Evolutionary conservation across 2,797 vertebrate genomes (phyloP).

Genomic region (Hippopotamyrus pictus): DNA sequence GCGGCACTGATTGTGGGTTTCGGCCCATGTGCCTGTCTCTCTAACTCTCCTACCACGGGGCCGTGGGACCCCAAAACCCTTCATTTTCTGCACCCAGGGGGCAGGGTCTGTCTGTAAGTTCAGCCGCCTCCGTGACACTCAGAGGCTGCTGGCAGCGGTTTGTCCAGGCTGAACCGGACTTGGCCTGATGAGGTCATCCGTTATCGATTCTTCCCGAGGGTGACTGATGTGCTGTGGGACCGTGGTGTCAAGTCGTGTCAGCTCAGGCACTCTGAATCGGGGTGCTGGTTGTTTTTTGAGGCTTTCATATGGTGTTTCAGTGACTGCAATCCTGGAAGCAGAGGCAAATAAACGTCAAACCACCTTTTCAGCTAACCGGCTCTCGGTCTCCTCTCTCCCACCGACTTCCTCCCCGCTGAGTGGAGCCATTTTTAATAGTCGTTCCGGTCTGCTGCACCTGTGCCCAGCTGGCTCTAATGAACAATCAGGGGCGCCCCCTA

Average conservation of each 20-base stretch:
- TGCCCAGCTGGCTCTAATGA: background rate
- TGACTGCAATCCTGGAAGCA: background rate
- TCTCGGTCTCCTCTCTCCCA: background rate
- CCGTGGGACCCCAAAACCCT: background rate
- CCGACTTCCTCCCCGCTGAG: background rate
- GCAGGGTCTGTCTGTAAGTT: background rate
- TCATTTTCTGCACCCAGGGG: background rate
- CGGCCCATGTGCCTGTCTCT: background rate
- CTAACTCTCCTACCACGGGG: background rate
- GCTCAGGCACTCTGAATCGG: background rate
- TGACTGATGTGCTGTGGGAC: background rate
- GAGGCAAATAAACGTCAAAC: background rate
- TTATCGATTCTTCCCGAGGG: background rate
- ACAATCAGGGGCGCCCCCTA: background rate
- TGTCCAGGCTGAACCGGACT: background rate
- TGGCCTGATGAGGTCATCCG: background rate
- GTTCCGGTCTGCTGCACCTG: background rate
- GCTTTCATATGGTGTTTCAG: background rate
- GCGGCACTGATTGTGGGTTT: background rate
- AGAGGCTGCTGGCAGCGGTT: background rate
- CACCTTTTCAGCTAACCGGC: background rate
- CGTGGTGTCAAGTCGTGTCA: background rate
- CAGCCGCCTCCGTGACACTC: background rate
- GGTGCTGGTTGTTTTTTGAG: background rate
- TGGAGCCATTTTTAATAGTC: background rate